Percentiles rank a stretch among this genome's conserved stretches.
phyloP scores from a whole-genome alignment of 2,888 invertebrate genomes.

The Drepanosiphum platanoidis region DNA sequence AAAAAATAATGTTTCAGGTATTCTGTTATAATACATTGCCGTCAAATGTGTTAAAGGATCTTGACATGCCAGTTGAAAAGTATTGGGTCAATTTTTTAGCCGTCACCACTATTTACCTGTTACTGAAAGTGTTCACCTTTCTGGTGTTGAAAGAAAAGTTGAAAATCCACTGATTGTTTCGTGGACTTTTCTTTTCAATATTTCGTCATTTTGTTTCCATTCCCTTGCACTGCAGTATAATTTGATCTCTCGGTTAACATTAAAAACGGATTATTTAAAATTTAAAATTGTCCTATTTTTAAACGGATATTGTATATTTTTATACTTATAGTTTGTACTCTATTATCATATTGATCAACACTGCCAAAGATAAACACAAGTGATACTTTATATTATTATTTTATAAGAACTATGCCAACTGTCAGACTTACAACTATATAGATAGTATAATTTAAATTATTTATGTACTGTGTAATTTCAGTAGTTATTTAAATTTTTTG shows the following conservation, averaged over 20 bases:
- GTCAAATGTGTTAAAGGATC: slow-evolving; percentile 76
- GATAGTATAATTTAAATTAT: no score
- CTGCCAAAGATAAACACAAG: slow-evolving; percentile 33
- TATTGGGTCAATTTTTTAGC: slow-evolving; percentile 76
- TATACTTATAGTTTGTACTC: not conserved
- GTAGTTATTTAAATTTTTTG: not conserved
- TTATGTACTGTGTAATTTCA: not conserved
- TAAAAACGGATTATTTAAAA: not conserved
- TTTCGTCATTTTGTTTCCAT: not conserved
- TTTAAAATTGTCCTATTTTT: not conserved
- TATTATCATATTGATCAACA: not conserved
- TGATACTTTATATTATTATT: not conserved
- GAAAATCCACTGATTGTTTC: not conserved
- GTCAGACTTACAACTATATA: not conserved
- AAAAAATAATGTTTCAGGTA: slow-evolving; percentile 38
- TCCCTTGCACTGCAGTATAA: not conserved
- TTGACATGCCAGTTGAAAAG: slow-evolving; percentile 77
- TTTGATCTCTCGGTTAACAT: not conserved
- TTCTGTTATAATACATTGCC: slow-evolving; percentile 82
- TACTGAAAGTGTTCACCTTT: slow-evolving; percentile 75
- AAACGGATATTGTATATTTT: not conserved
- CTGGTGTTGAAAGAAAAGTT: slow-evolving; percentile 63
- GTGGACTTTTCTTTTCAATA: not conserved
- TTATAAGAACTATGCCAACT: not conserved
- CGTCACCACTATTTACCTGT: slow-evolving; percentile 74